Conservation (phyloP, 2,888 invertebrate species). For the Pasiphila rectangulata region DNA sequence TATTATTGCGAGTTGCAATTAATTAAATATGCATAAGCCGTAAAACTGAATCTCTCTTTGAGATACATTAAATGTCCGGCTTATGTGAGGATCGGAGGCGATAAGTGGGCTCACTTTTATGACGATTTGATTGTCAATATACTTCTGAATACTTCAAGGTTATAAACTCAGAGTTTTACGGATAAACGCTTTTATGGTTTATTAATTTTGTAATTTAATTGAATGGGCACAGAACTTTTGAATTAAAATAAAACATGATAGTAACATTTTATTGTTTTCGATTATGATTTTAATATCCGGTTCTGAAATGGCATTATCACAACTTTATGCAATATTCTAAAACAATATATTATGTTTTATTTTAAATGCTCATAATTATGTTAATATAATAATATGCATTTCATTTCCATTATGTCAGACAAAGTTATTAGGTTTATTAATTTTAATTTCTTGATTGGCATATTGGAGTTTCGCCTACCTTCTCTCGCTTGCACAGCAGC, state of each 20-base stretch:
- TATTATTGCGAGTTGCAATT: constrained; percentile 43
- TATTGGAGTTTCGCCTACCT: neutral
- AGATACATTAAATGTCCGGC: constrained; percentile 33
- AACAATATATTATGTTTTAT: constrained; percentile 1
- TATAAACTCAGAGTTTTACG: constrained; percentile 18
- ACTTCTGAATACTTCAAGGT: constrained; percentile 21
- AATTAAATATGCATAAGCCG: constrained; percentile 53
- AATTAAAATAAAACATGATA: constrained; percentile 10
- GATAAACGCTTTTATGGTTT: constrained; percentile 21
- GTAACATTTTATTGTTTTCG: constrained; percentile 16
- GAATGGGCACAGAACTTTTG: neutral
- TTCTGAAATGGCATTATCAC: constrained; percentile 11
- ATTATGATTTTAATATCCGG: constrained; percentile 21
- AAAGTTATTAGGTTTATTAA: too few relatives aligned
- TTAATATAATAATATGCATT: too few relatives aligned
- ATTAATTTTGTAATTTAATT: constrained; percentile 13
- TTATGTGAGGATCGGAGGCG: constrained; percentile 32
- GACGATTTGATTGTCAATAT: constrained; percentile 27
- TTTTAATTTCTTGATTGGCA: neutral
- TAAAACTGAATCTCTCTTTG: constrained; percentile 47
- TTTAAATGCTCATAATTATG: neutral
- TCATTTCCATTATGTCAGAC: too few relatives aligned
- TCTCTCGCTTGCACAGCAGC: constrained; percentile 1
- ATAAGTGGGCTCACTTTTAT: constrained; percentile 24
- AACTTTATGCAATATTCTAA: constrained; percentile 3